Conservation (phyloP, 2,113 vertebrate genomes). For the Rhagologus leucostigma region DNA sequence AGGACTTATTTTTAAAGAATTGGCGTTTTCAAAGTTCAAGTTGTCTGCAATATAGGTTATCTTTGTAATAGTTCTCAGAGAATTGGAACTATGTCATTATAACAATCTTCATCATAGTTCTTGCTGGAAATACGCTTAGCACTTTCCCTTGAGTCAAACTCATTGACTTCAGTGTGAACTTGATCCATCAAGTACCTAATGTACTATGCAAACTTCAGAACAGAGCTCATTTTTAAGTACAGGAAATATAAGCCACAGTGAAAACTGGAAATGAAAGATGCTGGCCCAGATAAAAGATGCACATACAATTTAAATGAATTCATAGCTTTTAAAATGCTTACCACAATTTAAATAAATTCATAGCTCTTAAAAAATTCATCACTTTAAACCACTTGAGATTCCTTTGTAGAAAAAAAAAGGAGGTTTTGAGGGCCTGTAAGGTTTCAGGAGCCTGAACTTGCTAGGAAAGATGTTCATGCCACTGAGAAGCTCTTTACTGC, state of each 20-base stretch:
- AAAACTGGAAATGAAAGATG: not conserved
- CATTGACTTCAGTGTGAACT: not conserved
- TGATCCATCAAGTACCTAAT: not conserved
- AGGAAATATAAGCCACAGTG: not conserved
- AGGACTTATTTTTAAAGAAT: not conserved
- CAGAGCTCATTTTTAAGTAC: not conserved
- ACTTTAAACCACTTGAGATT: not conserved
- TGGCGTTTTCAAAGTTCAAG: not conserved
- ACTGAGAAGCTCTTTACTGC: not conserved
- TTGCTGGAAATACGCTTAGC: not conserved
- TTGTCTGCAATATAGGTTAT: not conserved
- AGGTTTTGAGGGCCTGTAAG: not conserved
- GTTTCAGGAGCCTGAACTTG: not conserved
- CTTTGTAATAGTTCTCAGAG: not conserved
- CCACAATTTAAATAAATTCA: not conserved
- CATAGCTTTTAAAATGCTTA: not conserved
- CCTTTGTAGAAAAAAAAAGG: not conserved
- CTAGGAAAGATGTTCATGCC: not conserved
- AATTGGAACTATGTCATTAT: not conserved
- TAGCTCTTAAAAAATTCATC: not conserved
- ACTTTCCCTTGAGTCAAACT: not conserved
- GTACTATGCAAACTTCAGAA: not conserved
- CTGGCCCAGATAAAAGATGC: not conserved
- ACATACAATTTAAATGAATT: not conserved
- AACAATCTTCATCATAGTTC: not conserved